Percentiles rank a stretch among this genome's conserved stretches.
Evolutionary conservation across 2,113 vertebrate species (phyloP).

Genomic region (Crotalus horridus): DNA sequence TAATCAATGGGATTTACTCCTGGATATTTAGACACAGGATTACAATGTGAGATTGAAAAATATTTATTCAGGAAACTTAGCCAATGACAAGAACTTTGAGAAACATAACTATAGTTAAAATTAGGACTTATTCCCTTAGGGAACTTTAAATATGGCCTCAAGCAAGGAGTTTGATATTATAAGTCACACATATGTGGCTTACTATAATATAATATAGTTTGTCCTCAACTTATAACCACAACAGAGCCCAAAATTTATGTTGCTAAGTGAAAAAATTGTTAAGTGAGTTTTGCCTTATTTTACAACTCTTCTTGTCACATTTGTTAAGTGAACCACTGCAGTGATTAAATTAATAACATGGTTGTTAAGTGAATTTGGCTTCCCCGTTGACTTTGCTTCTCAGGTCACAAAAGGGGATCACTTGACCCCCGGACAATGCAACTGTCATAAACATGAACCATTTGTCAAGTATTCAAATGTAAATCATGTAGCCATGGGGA

Average conservation of each 20-base stretch:
- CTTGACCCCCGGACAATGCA: not conserved
- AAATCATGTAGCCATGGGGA: not conserved
- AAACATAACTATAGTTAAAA: not conserved
- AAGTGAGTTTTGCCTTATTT: not conserved
- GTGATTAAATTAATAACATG: not conserved
- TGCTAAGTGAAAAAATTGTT: not conserved
- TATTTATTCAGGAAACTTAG: not conserved
- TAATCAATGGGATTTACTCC: not conserved
- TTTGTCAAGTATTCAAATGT: not conserved
- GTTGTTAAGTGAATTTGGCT: not conserved
- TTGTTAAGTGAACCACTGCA: not conserved
- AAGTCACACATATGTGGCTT: not conserved
- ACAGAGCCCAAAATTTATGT: not conserved
- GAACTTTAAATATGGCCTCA: not conserved
- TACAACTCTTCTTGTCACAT: not conserved
- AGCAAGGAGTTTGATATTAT: not conserved
- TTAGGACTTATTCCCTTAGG: not conserved
- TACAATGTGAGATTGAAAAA: not conserved
- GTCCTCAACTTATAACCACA: not conserved
- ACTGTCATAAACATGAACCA: not conserved
- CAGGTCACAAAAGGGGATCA: not conserved
- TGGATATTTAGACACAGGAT: not conserved
- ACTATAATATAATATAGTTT: not conserved
- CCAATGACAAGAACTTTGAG: not conserved
- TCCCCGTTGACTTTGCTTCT: not conserved